Percentiles rank a stretch among this genome's conserved stretches.
These are phyloP conservation scores for Mya arenaria DNA, from an alignment of 1,140 invertebrate genomes.

Conservation along the genomic window DNA sequence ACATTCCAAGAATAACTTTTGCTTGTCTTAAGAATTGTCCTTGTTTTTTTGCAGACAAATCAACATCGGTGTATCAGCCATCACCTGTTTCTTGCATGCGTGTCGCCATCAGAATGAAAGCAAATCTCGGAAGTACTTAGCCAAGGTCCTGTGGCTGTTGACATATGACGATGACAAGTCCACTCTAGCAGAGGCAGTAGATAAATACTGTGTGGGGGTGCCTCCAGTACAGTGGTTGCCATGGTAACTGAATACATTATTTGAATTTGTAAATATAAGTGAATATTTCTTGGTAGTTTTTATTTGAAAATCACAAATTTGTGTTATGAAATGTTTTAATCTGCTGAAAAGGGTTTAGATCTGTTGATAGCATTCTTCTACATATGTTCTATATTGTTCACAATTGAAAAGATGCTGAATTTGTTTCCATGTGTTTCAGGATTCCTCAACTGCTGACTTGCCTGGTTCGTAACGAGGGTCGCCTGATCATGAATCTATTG, in stretches of 20 bases:
- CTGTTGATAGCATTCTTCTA: too few species aligned
- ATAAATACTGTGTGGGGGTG: conserved; percentile 96
- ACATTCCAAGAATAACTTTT: too few species aligned
- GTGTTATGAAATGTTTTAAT: too few species aligned
- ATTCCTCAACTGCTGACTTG: conserved; percentile 97
- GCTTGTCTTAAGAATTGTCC: neutral
- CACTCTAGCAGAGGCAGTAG: conserved; percentile 91
- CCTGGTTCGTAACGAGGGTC: conserved; percentile 94
- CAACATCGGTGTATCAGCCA: conserved; percentile 90
- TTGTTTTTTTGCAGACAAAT: conserved; percentile 68
- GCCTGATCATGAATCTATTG: conserved; percentile 93
- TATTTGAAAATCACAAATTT: too few species aligned
- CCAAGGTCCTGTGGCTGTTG: conserved; percentile 97
- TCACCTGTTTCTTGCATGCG: conserved; percentile 97
- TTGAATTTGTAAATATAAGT: too few species aligned
- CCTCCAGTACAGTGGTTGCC: conserved; percentile 97
- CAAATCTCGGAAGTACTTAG: conserved; percentile 96
- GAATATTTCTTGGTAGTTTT: too few species aligned
- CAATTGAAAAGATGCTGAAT: too few species aligned
- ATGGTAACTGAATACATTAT: conserved; percentile 88
- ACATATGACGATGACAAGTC: conserved; percentile 96
- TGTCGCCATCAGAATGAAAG: conserved; percentile 97
- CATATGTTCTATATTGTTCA: too few species aligned
- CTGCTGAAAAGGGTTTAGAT: too few species aligned
- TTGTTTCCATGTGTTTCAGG: conserved; percentile 74